A percentile compares a stretch with the other conserved stretches of the same genome.
phyloP scores from a whole-genome alignment of 2,888 invertebrate genomes.

The Biston stratarius region DNA sequence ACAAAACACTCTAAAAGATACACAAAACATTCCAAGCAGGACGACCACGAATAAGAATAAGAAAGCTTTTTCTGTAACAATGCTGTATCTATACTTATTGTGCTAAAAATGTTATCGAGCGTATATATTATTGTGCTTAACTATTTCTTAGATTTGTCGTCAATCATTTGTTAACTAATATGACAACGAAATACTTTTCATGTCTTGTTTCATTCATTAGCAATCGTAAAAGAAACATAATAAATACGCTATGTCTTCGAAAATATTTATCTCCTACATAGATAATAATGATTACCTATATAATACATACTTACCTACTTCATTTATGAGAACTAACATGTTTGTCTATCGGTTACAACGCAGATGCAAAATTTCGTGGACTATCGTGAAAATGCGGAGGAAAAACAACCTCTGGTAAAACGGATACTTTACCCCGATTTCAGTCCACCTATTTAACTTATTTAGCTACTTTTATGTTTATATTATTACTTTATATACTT shows the following conservation, averaged over 20 bases:
- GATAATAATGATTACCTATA: not conserved
- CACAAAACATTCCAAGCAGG: not conserved
- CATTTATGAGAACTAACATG: constrained; percentile 69
- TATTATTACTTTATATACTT: constrained; percentile 46
- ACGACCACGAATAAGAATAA: not conserved
- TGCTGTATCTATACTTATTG: constrained; percentile 16
- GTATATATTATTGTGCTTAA: not conserved
- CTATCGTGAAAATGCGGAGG: constrained; percentile 95
- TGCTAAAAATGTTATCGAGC: constrained; percentile 2
- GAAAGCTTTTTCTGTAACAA: not conserved
- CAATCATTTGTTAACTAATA: not conserved
- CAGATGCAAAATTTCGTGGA: constrained; percentile 95
- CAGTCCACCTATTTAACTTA: constrained; percentile 76
- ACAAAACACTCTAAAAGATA: too few species aligned
- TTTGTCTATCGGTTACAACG: constrained; percentile 82
- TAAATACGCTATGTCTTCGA: not conserved
- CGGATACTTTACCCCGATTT: constrained; percentile 73
- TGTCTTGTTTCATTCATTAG: too few species aligned
- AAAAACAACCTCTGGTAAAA: constrained; percentile 96
- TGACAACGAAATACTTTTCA: too few species aligned
- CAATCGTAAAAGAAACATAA: not conserved
- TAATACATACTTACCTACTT: constrained; percentile 19
- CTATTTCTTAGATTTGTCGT: not conserved
- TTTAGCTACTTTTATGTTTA: constrained; percentile 62
- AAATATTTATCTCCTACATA: not conserved